Conservation (phyloP, 2,113 vertebrate genomes). For the Mormyrus iriodes region DNA sequence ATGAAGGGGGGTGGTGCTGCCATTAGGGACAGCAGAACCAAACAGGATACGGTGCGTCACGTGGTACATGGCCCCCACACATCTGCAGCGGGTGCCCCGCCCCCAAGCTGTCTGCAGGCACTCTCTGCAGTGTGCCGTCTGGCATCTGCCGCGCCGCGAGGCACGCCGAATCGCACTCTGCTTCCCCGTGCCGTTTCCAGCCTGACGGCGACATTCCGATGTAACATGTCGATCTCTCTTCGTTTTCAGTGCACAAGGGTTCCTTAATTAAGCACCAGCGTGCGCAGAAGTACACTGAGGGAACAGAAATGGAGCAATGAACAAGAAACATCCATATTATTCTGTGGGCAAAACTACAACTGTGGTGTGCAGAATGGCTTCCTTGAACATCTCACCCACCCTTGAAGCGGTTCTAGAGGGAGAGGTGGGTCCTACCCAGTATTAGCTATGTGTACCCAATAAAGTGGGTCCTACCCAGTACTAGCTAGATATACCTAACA, state of each 20-base stretch:
- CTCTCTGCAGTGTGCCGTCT: neutral
- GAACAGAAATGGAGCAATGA: neutral
- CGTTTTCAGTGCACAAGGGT: neutral
- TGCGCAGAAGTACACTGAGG: neutral
- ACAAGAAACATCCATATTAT: neutral
- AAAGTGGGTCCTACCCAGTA: neutral
- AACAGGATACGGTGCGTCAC: neutral
- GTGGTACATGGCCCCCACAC: neutral
- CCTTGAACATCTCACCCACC: neutral
- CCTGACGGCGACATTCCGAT: neutral
- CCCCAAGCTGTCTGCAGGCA: neutral
- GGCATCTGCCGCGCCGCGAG: constrained; percentile 17
- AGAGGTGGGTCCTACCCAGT: neutral
- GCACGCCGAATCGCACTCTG: neutral
- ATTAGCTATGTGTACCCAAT: neutral
- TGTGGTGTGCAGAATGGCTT: neutral
- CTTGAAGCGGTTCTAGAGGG: neutral
- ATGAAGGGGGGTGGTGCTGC: neutral
- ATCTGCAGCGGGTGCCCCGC: neutral
- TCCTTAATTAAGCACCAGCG: neutral
- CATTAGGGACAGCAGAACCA: neutral
- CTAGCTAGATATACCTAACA: neutral
- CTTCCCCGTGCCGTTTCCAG: neutral
- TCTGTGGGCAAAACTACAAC: neutral
- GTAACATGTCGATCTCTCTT: neutral